Base-by-base conservation (phyloP, 2,797 vertebrate genomes). In the Cuniculus paca region DNA sequence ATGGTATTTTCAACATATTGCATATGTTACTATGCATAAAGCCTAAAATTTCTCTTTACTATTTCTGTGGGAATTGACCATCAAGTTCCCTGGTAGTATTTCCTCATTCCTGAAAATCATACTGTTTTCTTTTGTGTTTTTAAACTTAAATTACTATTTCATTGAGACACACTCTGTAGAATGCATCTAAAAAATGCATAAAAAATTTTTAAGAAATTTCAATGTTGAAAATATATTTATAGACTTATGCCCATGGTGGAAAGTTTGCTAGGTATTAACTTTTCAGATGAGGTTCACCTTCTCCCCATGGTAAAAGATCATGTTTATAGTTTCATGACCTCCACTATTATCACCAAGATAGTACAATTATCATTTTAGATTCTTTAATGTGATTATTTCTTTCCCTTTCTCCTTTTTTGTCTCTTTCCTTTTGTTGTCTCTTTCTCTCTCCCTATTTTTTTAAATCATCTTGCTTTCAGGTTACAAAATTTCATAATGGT, bases 381-480 rank as follows among this genome's bases (percentile, higher is more conserved):
- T 8, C 60, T 79, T 79, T 48, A 42, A 68, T 78, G 2, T 79
- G 50, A 50, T 78, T 16, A 48, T 48, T 77, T 61, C n/a, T 58
- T 14, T 61, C 8, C 34, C 6, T 50, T 6, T 1, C 5, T 1
- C 24, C 1, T 5, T n/a, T 2, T 61, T 11, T 39, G 13, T 79
- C 4, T 20, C 10, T 26, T 50, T 24, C 14, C 5, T 28, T 10
- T 13, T 12, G 36, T 8, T 20, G 31, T 77, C 5, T 24, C 26
- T 45, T 60, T 60, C 7, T 60, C 24, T 9, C 22, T 45, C 42
- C 26, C 11, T 45, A 17, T 75, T 31, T 26, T 75, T 75, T 68
- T 20, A 58, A 87, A 79, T 60, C 12, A 79, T 26, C 4, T 60
- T 70, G 8, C 24, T 70, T 93, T 42, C 52, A 70, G 26, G 52